Conservation (phyloP, 2,797 vertebrate genomes). For the Cyprinodon diabolis region DNA sequence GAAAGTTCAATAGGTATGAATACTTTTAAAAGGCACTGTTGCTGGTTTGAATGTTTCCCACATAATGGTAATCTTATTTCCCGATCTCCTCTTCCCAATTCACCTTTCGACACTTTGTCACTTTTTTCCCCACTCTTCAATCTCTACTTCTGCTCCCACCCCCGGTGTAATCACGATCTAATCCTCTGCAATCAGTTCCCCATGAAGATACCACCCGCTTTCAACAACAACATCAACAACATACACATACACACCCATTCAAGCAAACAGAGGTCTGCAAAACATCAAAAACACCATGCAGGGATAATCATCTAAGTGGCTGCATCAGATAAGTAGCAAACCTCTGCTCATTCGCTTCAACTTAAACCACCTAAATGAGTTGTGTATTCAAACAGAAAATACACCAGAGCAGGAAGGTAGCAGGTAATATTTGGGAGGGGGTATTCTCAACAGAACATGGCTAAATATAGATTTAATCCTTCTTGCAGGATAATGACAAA, state of each 20-base stretch:
- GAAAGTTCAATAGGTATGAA: background rate
- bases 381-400: constrained; percentile 3
- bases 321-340: constrained; percentile 3
- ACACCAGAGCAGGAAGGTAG: background rate
- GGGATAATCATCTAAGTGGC: constrained; percentile 6
- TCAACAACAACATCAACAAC: constrained; percentile 7
- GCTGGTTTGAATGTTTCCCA: background rate
- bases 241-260: constrained; percentile 2
- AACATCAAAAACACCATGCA: constrained; percentile 21
- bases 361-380: constrained; percentile 12
- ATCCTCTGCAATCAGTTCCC: constrained; percentile 59
- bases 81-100: constrained; percentile 5
- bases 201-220: constrained; percentile 29
- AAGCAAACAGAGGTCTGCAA: constrained; percentile 26
- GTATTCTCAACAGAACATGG: constrained; percentile 62
- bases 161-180: constrained; percentile 56
- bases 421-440: constrained; percentile 23
- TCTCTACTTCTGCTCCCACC: constrained; percentile 17
- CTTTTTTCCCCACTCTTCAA: constrained; percentile 16
- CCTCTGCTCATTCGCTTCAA: background rate
- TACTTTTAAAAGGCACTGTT: background rate
- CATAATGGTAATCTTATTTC: constrained; percentile 21
- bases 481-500: constrained; percentile 69
- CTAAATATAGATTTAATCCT: constrained; percentile 55
- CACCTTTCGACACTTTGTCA: constrained; percentile 34